phyloP scores from a whole-genome alignment of 1,140 invertebrate genomes.

The Trachymyrmex cornetzi region DNA sequence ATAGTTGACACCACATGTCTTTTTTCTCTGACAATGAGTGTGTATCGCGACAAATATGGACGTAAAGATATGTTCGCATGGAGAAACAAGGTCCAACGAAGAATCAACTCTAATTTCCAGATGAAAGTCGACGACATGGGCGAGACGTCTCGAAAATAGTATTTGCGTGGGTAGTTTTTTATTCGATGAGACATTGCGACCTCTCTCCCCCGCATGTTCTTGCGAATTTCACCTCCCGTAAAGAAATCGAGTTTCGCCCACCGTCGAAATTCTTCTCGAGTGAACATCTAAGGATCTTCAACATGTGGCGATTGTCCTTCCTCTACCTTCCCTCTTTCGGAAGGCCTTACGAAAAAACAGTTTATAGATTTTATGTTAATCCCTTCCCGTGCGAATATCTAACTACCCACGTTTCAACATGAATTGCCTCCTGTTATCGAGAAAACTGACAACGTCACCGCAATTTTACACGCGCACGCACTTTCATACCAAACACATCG shows the following conservation, averaged over 20 bases:
- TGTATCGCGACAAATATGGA: conserved; percentile 17
- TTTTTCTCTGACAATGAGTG: too few relatives aligned
- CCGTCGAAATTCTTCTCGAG: conserved; percentile 2
- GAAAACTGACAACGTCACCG: conserved; percentile 10
- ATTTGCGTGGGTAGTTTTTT: conserved; percentile 50
- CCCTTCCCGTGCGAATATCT: not conserved
- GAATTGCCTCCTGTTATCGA: not conserved
- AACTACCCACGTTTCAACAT: conserved; percentile 33
- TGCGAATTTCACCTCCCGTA: conserved; percentile 27
- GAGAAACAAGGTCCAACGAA: not conserved
- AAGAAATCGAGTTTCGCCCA: conserved; percentile 62
- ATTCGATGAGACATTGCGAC: conserved; percentile 22
- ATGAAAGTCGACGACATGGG: conserved; percentile 44
- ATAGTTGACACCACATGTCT: too few relatives aligned
- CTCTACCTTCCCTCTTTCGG: too few relatives aligned
- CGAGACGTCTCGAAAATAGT: conserved; percentile 55
- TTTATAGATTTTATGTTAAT: not conserved
- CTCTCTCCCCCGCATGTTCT: conserved; percentile 57
- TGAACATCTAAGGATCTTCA: not conserved
- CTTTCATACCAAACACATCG: conserved; percentile 27
- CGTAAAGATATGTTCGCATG: conserved; percentile 9
- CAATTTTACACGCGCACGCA: conserved; percentile 13
- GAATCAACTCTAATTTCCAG: conserved; percentile 60
- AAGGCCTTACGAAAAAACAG: not conserved
- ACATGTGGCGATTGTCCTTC: too few relatives aligned